Evolutionary conservation across 2,113 vertebrate genomes (phyloP), one percentile per base, ranked within the genome.

Genomic region (Potamarius usumacintae): DNA sequence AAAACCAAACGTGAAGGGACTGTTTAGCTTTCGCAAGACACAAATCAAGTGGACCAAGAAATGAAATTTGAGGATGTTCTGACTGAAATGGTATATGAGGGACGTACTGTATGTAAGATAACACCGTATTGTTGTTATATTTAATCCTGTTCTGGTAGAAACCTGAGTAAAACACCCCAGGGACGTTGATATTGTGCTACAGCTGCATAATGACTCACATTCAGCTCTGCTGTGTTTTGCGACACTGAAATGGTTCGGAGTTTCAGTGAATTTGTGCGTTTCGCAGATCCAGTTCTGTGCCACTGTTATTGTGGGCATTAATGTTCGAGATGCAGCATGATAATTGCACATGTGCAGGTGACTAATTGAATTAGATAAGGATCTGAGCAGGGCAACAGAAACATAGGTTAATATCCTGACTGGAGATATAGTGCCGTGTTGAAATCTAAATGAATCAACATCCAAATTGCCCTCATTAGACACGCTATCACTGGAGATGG

Each of bases 291-390:
- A 82, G 86, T 76, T 63, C 85, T 58, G 22, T 82, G 57, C 67
- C 78, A 85, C 65, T 85, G 53, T 71, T 90, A 79, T 83, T 82
- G 74, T 62, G 82, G 85, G 65, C 60, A 88, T 88, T 85, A 78
- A 78, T 83, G 27, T 79, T 79, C 34, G 57, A 81, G 63, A 69
- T 74, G 62, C 71, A 76, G 83, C 78, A 83, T 82, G 83, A 69
- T 87, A 89, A 90, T 90, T 83, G 83, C 81, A 85, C 89, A 83
- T 88, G 86, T 86, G 79, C 79, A 90, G 83, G 79, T 88, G 86
- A 90, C 53, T 90, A 88, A 90, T 88, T 88, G 34, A 87, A 88
- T 90, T 90, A 85, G 83, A 85, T 85, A 81, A 84, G 52, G 83
- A 72, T 25, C 79, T 77, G 79, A 79, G 74, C 83, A 57, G 72